phyloP scores from a whole-genome alignment of 37 sponge, comb jelly and placozoan species.

The Agelas oroides region DNA sequence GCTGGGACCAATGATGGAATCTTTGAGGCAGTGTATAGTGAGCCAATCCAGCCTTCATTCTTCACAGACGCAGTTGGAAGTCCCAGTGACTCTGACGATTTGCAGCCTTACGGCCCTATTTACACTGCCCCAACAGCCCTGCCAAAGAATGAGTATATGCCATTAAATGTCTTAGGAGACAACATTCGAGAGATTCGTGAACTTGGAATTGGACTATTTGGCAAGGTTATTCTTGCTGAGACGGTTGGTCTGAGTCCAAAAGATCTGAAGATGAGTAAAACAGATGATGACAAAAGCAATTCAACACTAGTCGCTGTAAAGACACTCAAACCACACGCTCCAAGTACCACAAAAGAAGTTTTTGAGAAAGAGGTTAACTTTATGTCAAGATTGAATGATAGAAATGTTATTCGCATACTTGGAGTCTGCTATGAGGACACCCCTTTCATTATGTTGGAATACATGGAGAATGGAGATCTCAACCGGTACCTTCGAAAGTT shows the following conservation, averaged over 20 bases:
- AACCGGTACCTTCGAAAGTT: slow-evolving; percentile 67
- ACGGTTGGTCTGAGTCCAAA: slow-evolving; percentile 35
- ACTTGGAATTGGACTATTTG: slow-evolving; percentile 60
- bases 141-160: neutral
- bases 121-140: slow-evolving; percentile 18
- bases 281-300: slow-evolving; percentile 25
- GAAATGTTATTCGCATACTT: slow-evolving; percentile 53
- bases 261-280: slow-evolving; percentile 46
- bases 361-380: slow-evolving; percentile 74
- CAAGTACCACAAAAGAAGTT: slow-evolving; percentile 12
- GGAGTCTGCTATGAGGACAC: slow-evolving; percentile 51
- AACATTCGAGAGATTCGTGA: slow-evolving; percentile 26
- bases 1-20: neutral
- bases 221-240: slow-evolving; percentile 48
- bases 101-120: slow-evolving; percentile 38
- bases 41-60: too few species aligned
- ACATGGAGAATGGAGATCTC: slow-evolving; percentile 87
- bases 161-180: neutral
- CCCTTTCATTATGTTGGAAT: slow-evolving; percentile 78
- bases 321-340: slow-evolving; percentile 59
- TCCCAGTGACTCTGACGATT: too few species aligned
- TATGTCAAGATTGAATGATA: slow-evolving; percentile 63
- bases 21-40: too few species aligned
- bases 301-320: slow-evolving; percentile 62
- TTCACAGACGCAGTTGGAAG: too few species aligned